Base-by-base conservation (phyloP, 2,797 vertebrate genomes). In the Cirrhinus molitorella region DNA sequence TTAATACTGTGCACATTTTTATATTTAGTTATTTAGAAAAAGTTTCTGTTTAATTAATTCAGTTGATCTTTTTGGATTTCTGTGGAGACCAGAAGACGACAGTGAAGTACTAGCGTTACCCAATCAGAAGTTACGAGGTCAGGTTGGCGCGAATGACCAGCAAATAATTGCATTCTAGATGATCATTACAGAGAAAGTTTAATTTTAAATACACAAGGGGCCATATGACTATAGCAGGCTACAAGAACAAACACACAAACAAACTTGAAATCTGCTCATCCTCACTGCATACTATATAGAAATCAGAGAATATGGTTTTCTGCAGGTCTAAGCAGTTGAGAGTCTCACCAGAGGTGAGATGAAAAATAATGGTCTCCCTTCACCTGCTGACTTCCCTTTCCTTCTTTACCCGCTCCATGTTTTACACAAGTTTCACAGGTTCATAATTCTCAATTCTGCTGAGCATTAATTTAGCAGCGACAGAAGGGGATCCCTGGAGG, bases 371-470 rank as follows among this genome's bases (percentile, higher is more conserved):
- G 79, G 79, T 70, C 70, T 86, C 16, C 45, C 81, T 81, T 55
- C 63, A 84, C 78, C 76, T 65, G 79, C 81, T 51, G 65, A 65
- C 73, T 76, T 76, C 63, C 25, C 43, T 37, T 74, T 6, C 16
- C 51, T 63, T 31, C 73, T 14, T 65, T 65, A 17, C 61, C 73
- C 84, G 34, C 5, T 77, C 79, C 59, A 53, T 91, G 90, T 87
- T 88, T 76, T 79, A 86, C 83, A 84, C 71, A 83, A 87, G 86
- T 88, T 84, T 67, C 65, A 67, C 81, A 45, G 83, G 71, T 88
- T 88, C 78, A 89, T 90, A 90, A 80, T 85, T 90, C 79, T 87
- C 87, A 88, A 90, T 88, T 91, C 89, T 88, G 66, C 83, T 40
- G 83, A 88, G 87, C 86, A 86, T 92, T 91, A 89, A 91, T 90